Conservation (phyloP, 2,797 vertebrate genomes). For the Hydrolagus colliei region DNA sequence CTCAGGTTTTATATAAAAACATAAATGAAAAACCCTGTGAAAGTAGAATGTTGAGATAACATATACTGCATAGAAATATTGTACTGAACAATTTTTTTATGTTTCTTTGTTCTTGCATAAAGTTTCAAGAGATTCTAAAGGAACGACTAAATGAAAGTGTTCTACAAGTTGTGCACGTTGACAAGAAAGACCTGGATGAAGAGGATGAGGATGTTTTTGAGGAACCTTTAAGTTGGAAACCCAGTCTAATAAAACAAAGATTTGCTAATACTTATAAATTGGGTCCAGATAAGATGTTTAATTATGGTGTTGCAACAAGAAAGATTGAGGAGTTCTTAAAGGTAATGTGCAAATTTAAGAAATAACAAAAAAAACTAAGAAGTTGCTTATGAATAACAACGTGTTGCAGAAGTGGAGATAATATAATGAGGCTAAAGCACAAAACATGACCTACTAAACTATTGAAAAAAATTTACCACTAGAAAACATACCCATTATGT, state of each 20-base stretch:
- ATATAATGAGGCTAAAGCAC: neutral
- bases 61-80: neutral
- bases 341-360: neutral
- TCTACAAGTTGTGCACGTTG: conserved; percentile 7
- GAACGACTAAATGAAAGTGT: conserved; percentile 19
- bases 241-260: conserved; percentile 20
- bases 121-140: conserved; percentile 29
- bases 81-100: neutral
- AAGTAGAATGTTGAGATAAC: too few relatives aligned
- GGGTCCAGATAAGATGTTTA: conserved; percentile 25
- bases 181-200: conserved; percentile 3
- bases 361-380: neutral
- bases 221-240: conserved; percentile 28
- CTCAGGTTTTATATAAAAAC: too few relatives aligned
- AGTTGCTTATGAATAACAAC: too few relatives aligned
- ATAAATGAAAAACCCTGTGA: too few relatives aligned
- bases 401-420: neutral
- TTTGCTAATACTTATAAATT: conserved; percentile 26
- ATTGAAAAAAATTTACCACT: neutral
- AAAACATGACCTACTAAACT: neutral
- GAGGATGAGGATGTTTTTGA: conserved; percentile 15
- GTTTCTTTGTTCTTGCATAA: neutral
- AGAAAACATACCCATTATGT: neutral
- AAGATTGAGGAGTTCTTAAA: conserved; percentile 13
- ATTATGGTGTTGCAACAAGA: neutral